A percentile compares a stretch with the other conserved stretches of the same genome.
phyloP scores from a whole-genome alignment of 2,888 invertebrate species.

The Epinotia demarniana region DNA sequence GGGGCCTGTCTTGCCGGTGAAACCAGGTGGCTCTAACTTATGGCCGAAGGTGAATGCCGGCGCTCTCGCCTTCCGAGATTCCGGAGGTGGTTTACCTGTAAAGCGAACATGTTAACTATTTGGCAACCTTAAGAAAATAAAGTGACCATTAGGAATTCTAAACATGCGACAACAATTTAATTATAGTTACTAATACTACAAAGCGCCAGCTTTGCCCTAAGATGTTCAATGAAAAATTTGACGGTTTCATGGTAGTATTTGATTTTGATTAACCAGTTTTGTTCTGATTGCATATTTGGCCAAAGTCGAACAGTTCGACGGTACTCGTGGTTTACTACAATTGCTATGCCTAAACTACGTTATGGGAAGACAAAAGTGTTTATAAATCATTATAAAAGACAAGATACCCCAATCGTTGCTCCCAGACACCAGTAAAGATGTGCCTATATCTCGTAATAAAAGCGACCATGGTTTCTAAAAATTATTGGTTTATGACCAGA shows the following conservation, averaged over 20 bases:
- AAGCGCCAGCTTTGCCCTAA: too few relatives aligned
- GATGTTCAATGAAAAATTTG: too few relatives aligned
- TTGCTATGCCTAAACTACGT: too few relatives aligned
- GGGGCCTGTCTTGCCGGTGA: conserved; percentile 88
- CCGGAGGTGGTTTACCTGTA: conserved; percentile 89
- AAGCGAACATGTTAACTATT: conserved; percentile 12
- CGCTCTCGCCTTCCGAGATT: conserved; percentile 90
- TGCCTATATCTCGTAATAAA: not conserved
- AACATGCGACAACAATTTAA: not conserved
- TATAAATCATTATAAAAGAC: not conserved
- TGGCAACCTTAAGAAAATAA: not conserved
- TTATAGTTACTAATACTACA: not conserved
- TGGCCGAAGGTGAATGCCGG: conserved; percentile 94
- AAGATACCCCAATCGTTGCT: not conserved
- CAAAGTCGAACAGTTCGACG: too few relatives aligned
- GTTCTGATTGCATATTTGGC: not conserved
- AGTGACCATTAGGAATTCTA: not conserved
- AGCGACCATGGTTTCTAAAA: not conserved
- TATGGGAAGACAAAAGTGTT: not conserved
- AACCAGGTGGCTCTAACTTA: conserved; percentile 81
- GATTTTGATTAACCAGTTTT: not conserved
- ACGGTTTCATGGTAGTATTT: too few relatives aligned
- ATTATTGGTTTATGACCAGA: not conserved
- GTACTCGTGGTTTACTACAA: too few relatives aligned
- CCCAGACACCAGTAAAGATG: not conserved